phyloP scores from a whole-genome alignment of 2,888 invertebrate genomes.

The Rutpela maculata region DNA sequence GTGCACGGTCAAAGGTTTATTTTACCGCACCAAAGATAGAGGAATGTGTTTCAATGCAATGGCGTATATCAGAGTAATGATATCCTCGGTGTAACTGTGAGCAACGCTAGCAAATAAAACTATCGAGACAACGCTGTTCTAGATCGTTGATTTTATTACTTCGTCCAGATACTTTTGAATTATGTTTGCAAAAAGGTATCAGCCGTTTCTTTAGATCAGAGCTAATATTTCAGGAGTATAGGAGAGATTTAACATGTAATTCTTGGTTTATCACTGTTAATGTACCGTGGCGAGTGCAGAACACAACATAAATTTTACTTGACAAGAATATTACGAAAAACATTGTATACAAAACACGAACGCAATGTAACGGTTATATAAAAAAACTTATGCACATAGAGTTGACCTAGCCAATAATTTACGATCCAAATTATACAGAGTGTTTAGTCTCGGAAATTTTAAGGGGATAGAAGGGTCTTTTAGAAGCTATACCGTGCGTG shows the following conservation, averaged over 20 bases:
- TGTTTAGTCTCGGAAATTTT: no score
- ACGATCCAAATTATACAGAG: no score
- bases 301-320: not conserved
- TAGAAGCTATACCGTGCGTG: no score
- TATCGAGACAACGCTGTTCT: slow-evolving; percentile 1
- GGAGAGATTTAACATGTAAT: slow-evolving; percentile 16
- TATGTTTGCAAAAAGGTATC: slow-evolving; percentile 17
- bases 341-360: not conserved
- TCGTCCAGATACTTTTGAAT: slow-evolving; percentile 22
- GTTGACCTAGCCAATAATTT: no score
- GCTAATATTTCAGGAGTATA: slow-evolving; percentile 8
- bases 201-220: slow-evolving; percentile 12
- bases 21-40: not conserved
- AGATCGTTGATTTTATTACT: slow-evolving; percentile 20
- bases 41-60: not conserved
- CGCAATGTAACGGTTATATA: no score
- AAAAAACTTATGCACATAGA: no score
- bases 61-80: not conserved
- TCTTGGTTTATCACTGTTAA: slow-evolving; percentile 1
- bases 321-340: not conserved
- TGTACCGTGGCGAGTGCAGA: not conserved
- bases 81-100: not conserved
- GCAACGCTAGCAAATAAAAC: slow-evolving; percentile 17
- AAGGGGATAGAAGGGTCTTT: no score
- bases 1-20: not conserved